These are phyloP conservation scores for Uropsilus gracilis DNA, from an alignment of 2,113 vertebrate species.

Conservation along the genomic window DNA sequence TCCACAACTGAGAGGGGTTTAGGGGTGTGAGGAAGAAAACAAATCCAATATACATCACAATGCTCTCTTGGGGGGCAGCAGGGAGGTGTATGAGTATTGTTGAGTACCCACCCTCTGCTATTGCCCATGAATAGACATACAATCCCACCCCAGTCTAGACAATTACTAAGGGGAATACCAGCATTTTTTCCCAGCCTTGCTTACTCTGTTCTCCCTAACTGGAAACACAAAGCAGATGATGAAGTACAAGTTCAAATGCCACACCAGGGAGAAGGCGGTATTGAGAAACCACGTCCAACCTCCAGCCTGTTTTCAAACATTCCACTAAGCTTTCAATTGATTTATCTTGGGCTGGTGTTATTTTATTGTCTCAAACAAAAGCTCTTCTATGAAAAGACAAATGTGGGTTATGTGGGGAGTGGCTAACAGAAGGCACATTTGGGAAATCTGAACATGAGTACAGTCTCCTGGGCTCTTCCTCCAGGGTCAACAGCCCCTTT, in stretches of 20 bases:
- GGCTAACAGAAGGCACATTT: conserved; percentile 2
- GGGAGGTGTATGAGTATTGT: neutral
- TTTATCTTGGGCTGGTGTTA: conserved; percentile 51
- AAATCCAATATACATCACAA: neutral
- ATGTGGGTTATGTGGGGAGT: neutral
- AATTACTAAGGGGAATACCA: neutral
- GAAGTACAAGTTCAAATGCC: conserved; percentile 59
- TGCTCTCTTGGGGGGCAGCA: neutral
- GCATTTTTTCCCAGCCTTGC: conserved; percentile 55
- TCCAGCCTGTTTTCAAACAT: conserved; percentile 47
- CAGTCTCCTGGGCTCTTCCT: neutral
- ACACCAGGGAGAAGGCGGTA: conserved; percentile 63
- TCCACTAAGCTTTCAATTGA: conserved; percentile 39
- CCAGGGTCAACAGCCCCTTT: neutral
- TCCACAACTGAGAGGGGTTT: neutral
- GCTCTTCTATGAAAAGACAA: conserved; percentile 30
- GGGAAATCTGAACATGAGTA: neutral
- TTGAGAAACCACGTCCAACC: conserved; percentile 49
- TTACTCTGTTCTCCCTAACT: conserved; percentile 51
- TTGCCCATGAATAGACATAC: neutral
- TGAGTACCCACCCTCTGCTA: neutral
- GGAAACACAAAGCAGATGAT: conserved; percentile 78
- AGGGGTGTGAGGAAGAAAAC: neutral
- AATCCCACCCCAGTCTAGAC: conserved; percentile 59
- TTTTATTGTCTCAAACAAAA: conserved; percentile 69